These are phyloP conservation scores for Arremon aurantiirostris DNA, from an alignment of 2,797 vertebrate genomes.

Conservation along the genomic window DNA sequence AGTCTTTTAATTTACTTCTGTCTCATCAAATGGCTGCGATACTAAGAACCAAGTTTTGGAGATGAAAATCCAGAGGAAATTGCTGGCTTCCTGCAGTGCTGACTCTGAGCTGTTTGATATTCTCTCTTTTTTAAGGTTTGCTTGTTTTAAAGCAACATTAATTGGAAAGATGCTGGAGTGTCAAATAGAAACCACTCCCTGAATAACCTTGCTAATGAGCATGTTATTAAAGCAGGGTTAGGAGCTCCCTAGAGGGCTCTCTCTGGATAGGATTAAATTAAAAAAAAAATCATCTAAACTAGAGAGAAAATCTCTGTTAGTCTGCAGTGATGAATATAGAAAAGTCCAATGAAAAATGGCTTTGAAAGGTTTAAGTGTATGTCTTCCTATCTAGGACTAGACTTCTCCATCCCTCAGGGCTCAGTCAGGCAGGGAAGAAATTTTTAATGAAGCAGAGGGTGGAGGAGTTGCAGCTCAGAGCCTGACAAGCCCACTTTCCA, in stretches of 20 bases:
- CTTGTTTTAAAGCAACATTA: constrained; percentile 68
- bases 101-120: constrained; percentile 43
- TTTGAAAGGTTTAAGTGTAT: constrained; percentile 68
- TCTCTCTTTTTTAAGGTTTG: constrained; percentile 55
- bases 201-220: constrained; percentile 67
- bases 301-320: constrained; percentile 62
- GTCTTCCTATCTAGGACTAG: constrained; percentile 39
- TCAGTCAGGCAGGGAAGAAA: constrained; percentile 27
- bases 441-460: constrained; percentile 59
- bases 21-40: constrained; percentile 2
- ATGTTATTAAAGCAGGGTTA: constrained; percentile 70
- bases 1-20: constrained; percentile 1
- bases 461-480: constrained; percentile 16
- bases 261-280: constrained; percentile 66
- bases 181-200: constrained; percentile 65
- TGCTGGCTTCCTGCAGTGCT: constrained; percentile 22
- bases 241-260: constrained; percentile 61
- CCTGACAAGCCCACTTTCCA: neutral
- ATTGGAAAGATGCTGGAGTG: constrained; percentile 64
- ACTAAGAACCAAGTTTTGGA: constrained; percentile 32
- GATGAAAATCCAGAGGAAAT: constrained; percentile 55
- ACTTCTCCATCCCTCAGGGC: constrained; percentile 45
- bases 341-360: constrained; percentile 74
- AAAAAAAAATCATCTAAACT: constrained; percentile 60
- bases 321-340: constrained; percentile 66